These are phyloP conservation scores for Dreissena rostriformis DNA, from an alignment of 1,140 invertebrate species.

Conservation along the genomic window DNA sequence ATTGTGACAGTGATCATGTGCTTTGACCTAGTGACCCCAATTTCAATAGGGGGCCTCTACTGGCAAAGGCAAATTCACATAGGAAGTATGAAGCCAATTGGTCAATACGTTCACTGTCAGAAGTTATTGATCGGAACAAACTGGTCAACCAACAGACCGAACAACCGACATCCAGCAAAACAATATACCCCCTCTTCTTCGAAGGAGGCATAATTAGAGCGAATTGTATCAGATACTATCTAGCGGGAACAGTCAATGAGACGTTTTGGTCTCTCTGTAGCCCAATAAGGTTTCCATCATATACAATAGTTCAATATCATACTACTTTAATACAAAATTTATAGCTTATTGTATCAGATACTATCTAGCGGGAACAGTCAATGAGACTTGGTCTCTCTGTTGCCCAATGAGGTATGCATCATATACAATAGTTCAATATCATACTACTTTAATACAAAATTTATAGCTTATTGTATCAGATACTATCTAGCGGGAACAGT, in stretches of 20 bases:
- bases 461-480: not conserved
- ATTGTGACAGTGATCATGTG: no score
- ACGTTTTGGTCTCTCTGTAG: not conserved
- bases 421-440: not conserved
- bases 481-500: slow-evolving; percentile 29
- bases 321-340: not conserved
- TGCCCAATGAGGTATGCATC: not conserved
- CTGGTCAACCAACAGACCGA: no score
- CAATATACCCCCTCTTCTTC: no score
- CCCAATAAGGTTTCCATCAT: not conserved
- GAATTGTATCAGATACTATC: slow-evolving; percentile 8
- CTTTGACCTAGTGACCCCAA: no score
- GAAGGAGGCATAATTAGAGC: no score
- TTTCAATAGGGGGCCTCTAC: no score
- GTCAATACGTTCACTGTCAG: no score
- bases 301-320: not conserved
- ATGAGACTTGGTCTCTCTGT: slow-evolving; percentile 1
- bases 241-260: slow-evolving; percentile 15
- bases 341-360: not conserved
- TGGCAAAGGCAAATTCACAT: no score
- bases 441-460: not conserved
- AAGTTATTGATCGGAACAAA: no score
- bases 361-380: slow-evolving; percentile 31
- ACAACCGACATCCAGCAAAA: no score
- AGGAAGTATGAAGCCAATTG: no score